Evolutionary conservation across 2,888 invertebrate genomes (phyloP).

Genomic region (Apamea anceps): DNA sequence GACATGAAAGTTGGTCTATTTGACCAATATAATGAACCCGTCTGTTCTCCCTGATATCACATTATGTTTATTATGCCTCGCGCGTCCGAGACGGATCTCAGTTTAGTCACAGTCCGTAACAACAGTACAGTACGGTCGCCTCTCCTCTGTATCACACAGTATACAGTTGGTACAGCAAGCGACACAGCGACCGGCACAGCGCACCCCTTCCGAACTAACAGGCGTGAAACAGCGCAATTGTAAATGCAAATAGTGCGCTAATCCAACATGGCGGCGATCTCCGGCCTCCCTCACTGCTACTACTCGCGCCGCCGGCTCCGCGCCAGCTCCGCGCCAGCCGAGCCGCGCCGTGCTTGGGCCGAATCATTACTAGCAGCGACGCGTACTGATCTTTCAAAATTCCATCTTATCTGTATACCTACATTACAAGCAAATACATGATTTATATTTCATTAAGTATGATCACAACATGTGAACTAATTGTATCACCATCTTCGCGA

Average conservation of each 20-base stretch:
- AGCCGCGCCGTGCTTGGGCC: background rate
- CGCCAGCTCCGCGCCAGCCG: background rate
- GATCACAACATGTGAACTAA: too few relatives aligned
- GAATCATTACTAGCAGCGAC: background rate
- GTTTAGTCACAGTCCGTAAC: slow-evolving; percentile 3
- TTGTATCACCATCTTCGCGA: background rate
- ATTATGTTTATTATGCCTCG: background rate
- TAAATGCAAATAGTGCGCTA: slow-evolving; percentile 83
- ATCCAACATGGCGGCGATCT: slow-evolving; percentile 77
- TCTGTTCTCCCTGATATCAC: background rate
- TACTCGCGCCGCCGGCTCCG: background rate
- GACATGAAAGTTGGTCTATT: background rate
- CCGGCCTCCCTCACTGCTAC: slow-evolving; percentile 43
- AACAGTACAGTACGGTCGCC: slow-evolving; percentile 45
- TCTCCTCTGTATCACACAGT: background rate
- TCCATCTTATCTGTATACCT: background rate
- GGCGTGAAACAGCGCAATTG: slow-evolving; percentile 74
- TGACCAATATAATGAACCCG: background rate
- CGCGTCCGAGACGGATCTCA: background rate
- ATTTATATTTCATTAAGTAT: background rate
- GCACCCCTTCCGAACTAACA: slow-evolving; percentile 71
- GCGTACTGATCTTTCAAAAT: background rate
- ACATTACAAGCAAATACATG: background rate
- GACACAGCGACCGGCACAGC: slow-evolving; percentile 14
- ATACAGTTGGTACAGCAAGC: background rate